Conservation (phyloP, 2,797 vertebrate genomes). For the Rallus crepitans region DNA sequence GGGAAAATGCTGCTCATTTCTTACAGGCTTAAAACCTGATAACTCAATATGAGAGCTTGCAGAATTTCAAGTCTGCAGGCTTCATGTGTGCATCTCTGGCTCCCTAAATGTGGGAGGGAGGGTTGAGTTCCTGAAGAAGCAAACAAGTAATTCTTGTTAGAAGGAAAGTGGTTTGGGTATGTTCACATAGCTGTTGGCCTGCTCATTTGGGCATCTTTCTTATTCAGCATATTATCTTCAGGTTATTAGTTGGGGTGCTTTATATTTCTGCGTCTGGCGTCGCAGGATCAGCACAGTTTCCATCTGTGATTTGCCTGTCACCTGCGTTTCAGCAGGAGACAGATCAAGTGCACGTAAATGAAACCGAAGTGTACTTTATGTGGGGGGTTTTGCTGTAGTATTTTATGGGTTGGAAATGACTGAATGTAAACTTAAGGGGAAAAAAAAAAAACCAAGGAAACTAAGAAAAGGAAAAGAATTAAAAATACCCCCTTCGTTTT, state of each 20-base stretch:
- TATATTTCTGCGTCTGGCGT: slow-evolving; percentile 73
- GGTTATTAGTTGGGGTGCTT: slow-evolving; percentile 75
- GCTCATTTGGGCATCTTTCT: slow-evolving; percentile 72
- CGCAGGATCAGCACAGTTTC: slow-evolving; percentile 68
- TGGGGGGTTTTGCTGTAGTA: slow-evolving; percentile 57
- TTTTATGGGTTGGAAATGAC: slow-evolving; percentile 79
- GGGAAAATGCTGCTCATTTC: slow-evolving; percentile 32
- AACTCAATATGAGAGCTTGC: slow-evolving; percentile 24
- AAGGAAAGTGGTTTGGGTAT: slow-evolving; percentile 68
- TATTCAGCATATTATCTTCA: slow-evolving; percentile 77
- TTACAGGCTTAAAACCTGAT: slow-evolving; percentile 27
- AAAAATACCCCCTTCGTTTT: slow-evolving; percentile 31
- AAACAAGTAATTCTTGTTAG: slow-evolving; percentile 68
- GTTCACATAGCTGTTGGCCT: slow-evolving; percentile 38
- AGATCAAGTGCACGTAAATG: slow-evolving; percentile 80
- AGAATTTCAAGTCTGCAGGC: slow-evolving; percentile 32
- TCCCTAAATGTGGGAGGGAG: neutral
- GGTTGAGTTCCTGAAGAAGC: slow-evolving; percentile 53
- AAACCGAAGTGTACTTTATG: slow-evolving; percentile 76
- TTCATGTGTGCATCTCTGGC: neutral
- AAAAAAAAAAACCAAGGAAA: slow-evolving; percentile 61
- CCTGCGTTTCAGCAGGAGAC: slow-evolving; percentile 75
- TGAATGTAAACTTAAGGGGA: slow-evolving; percentile 71
- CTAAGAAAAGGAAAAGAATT: slow-evolving; percentile 55
- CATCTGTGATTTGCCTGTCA: slow-evolving; percentile 78